phyloP scores from a whole-genome alignment of 2,113 vertebrate genomes.

The Saiga tatarica region DNA sequence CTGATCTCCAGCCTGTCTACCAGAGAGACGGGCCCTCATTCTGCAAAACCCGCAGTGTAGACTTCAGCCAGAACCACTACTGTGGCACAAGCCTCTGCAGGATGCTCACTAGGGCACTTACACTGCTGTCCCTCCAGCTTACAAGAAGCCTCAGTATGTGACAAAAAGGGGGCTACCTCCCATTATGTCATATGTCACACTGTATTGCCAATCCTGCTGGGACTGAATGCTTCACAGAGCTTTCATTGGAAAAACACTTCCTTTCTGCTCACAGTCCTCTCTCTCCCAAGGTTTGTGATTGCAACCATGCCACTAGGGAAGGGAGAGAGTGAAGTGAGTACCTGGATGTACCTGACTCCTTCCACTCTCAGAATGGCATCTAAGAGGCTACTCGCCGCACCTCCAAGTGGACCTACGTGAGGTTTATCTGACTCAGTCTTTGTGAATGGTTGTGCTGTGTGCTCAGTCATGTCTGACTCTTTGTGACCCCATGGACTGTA shows the following conservation, averaged over 20 bases:
- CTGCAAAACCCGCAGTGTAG: accelerated
- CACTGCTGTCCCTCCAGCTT: background rate
- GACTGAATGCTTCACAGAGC: background rate
- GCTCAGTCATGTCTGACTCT: background rate
- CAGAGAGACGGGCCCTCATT: background rate
- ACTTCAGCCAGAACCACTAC: accelerated
- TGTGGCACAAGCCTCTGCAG: background rate
- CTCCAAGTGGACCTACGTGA: background rate
- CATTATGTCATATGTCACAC: background rate
- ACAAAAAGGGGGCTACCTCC: background rate
- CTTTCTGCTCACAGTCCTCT: background rate
- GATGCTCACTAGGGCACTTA: background rate
- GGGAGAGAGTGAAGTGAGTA: background rate
- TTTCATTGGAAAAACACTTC: background rate
- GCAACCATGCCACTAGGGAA: background rate
- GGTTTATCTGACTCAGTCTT: background rate
- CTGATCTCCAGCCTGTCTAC: background rate
- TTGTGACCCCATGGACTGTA: background rate
- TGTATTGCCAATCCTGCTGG: background rate
- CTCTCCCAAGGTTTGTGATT: background rate
- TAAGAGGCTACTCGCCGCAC: background rate
- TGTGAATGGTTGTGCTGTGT: background rate
- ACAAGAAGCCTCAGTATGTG: background rate
- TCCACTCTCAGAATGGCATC: background rate
- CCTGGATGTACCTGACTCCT: background rate